These are phyloP conservation scores for Eutolmus rufibarbis DNA, from an alignment of 2,888 invertebrate genomes.

Conservation along the genomic window DNA sequence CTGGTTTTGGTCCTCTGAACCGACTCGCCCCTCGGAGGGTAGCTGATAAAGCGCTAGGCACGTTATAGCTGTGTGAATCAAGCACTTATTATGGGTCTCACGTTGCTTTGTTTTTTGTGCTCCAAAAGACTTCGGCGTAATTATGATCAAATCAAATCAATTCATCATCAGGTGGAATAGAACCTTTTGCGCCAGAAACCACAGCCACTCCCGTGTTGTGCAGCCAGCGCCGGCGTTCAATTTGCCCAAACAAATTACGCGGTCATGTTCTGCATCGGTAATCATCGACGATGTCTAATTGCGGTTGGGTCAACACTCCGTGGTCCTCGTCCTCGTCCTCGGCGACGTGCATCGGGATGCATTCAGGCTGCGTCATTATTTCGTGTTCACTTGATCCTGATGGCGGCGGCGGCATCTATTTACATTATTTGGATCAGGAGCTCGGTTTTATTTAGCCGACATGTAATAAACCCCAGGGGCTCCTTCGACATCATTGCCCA, in stretches of 20 bases:
- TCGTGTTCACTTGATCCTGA: neutral
- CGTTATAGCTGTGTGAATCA: neutral
- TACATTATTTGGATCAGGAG: neutral
- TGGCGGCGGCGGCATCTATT: neutral
- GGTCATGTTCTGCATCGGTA: constrained; percentile 32
- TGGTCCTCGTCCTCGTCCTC: neutral
- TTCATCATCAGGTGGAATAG: constrained; percentile 29
- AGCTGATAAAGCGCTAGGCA: neutral
- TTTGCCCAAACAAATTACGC: constrained; percentile 36
- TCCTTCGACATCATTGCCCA: neutral
- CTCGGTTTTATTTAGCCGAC: neutral
- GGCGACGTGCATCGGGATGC: neutral
- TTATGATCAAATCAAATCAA: constrained; percentile 39
- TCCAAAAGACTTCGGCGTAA: constrained; percentile 12
- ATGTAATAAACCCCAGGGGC: neutral
- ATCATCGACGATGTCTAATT: constrained; percentile 31
- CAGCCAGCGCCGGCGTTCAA: constrained; percentile 4
- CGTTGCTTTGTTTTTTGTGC: constrained; percentile 24
- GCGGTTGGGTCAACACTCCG: constrained; percentile 23
- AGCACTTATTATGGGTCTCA: constrained; percentile 16
- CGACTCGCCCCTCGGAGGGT: neutral
- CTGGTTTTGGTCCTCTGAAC: neutral
- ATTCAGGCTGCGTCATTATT: neutral
- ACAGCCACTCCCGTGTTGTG: neutral
- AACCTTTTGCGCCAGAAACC: neutral